phyloP scores from a whole-genome alignment of 1,140 invertebrate genomes.

The Phocides pigmalion region DNA sequence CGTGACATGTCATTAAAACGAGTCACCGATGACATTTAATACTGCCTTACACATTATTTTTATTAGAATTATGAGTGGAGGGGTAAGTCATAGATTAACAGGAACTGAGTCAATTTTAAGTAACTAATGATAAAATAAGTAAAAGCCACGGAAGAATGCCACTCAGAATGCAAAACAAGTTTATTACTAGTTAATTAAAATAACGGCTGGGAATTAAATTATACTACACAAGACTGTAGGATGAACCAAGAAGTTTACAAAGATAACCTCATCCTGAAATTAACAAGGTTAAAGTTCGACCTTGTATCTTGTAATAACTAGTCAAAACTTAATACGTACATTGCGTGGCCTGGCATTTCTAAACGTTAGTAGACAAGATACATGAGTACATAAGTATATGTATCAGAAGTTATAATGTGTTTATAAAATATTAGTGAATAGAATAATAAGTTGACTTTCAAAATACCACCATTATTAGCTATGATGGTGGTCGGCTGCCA shows the following conservation, averaged over 20 bases:
- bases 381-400: no score
- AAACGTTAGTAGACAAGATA: background rate
- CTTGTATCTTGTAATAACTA: conserved; percentile 13
- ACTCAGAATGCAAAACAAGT: conserved; percentile 31
- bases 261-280: conserved; percentile 41
- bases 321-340: conserved; percentile 16
- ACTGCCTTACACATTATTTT: background rate
- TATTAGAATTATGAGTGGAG: background rate
- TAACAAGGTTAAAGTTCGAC: conserved; percentile 36
- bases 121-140: conserved; percentile 21
- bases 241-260: conserved; percentile 29
- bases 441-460: no score
- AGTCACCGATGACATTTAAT: background rate
- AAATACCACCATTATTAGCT: no score
- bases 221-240: conserved; percentile 35
- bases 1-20: background rate
- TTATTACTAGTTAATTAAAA: conserved; percentile 44
- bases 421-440: no score
- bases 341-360: conserved; percentile 4
- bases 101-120: background rate
- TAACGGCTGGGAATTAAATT: conserved; percentile 43
- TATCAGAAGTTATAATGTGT: no score
- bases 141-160: conserved; percentile 29
- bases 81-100: background rate
- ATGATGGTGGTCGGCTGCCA: no score